Percentiles rank a stretch among this genome's conserved stretches.
These are phyloP conservation scores for Rynchops niger DNA, from an alignment of 2,113 vertebrate species.

Conservation along the genomic window DNA sequence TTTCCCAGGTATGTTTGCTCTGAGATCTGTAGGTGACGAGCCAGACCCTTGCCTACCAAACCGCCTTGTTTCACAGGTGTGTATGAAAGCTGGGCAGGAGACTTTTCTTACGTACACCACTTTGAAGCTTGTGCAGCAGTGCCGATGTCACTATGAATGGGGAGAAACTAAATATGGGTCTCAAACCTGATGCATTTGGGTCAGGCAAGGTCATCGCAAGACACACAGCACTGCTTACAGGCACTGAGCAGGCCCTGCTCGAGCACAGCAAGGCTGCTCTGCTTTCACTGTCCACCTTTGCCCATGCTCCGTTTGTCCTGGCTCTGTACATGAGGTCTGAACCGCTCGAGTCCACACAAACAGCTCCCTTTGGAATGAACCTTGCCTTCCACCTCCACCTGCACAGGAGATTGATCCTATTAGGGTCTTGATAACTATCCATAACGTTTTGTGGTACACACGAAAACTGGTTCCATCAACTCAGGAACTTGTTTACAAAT, in stretches of 20 bases:
- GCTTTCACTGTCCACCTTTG: not conserved
- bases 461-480: not conserved
- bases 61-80: not conserved
- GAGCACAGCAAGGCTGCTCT: not conserved
- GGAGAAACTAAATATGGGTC: not conserved
- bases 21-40: not conserved
- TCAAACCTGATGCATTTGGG: not conserved
- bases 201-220: not conserved
- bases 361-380: not conserved
- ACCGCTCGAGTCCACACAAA: not conserved
- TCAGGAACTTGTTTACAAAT: not conserved
- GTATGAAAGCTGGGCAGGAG: not conserved
- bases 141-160: not conserved
- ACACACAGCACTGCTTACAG: not conserved
- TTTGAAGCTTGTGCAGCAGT: not conserved
- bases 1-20: not conserved
- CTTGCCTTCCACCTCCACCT: not conserved
- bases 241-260: not conserved
- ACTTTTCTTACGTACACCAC: not conserved
- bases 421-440: not conserved
- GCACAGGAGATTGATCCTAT: not conserved
- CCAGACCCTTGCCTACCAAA: not conserved
- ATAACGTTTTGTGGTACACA: not conserved
- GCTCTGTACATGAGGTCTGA: not conserved
- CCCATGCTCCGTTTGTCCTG: not conserved